Conservation (phyloP, 64 coral and sea anemone species). For the Hydrozoanthus tunicans region DNA sequence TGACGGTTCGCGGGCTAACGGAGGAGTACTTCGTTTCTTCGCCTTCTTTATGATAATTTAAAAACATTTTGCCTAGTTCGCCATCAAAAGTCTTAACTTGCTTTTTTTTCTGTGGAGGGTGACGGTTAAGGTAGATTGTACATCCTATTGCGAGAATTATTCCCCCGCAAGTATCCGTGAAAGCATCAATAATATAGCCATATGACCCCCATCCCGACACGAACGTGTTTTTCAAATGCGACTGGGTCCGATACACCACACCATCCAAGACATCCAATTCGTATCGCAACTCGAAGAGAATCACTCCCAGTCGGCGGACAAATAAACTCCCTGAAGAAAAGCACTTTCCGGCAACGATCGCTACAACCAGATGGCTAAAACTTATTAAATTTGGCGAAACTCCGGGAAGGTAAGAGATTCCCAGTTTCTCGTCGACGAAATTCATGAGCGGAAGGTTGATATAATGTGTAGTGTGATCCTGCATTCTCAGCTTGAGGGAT, state of each 20-base stretch:
- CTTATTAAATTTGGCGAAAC: constrained; percentile 88
- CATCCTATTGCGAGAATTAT: constrained; percentile 70
- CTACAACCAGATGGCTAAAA: constrained; percentile 65
- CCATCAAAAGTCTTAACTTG: constrained; percentile 15
- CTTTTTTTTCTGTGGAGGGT: constrained; percentile 66
- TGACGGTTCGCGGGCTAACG: constrained; percentile 60
- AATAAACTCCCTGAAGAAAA: constrained; percentile 60
- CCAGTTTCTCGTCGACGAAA: constrained; percentile 72
- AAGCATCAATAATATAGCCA: constrained; percentile 81
- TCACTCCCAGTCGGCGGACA: constrained; percentile 69
- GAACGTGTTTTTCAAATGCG: constrained; percentile 68
- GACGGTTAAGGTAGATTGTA: constrained; percentile 65
- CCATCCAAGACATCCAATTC: constrained; percentile 85
- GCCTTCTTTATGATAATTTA: constrained; percentile 26
- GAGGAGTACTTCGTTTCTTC: constrained; percentile 44
- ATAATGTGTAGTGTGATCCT: constrained; percentile 88
- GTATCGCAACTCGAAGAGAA: constrained; percentile 71
- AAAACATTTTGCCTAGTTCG: constrained; percentile 62
- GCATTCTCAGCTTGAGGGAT: constrained; percentile 83
- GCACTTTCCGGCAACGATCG: constrained; percentile 75
- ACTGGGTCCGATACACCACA: constrained; percentile 75
- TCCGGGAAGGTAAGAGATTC: constrained; percentile 69
- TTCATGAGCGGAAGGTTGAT: constrained; percentile 78
- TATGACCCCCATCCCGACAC: constrained; percentile 74
- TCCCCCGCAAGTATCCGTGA: constrained; percentile 79